phyloP scores from a whole-genome alignment of 1,140 invertebrate genomes.

The Chironomus tepperi region DNA sequence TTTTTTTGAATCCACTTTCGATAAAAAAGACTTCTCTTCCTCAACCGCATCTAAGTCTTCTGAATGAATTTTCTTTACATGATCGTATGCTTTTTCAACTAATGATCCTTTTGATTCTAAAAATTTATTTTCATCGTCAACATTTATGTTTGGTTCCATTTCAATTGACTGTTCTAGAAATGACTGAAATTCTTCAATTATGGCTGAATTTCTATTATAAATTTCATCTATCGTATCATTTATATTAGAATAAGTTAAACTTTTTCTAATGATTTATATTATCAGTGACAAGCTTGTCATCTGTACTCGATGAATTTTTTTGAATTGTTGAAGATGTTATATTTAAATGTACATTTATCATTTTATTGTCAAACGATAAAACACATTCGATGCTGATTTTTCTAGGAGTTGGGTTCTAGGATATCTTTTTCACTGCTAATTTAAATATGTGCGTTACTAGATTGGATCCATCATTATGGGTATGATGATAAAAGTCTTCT shows the following conservation, averaged over 20 bases:
- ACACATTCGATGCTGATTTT: background rate
- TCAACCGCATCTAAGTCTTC: background rate
- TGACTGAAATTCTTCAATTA: background rate
- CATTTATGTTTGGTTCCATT: background rate
- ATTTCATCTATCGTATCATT: slow-evolving; percentile 7
- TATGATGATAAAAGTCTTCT: background rate
- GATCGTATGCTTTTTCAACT: background rate
- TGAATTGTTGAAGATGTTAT: background rate
- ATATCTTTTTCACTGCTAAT: background rate
- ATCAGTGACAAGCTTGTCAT: background rate
- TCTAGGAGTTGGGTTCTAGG: background rate
- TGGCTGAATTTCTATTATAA: background rate
- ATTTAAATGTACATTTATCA: background rate
- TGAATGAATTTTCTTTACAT: background rate
- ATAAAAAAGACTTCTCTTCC: background rate
- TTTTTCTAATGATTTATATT: background rate
- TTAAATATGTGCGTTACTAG: background rate
- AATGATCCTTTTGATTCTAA: background rate
- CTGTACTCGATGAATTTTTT: background rate
- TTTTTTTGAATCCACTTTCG: background rate
- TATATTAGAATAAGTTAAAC: background rate
- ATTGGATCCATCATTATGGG: background rate
- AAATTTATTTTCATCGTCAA: slow-evolving; percentile 2
- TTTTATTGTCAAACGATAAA: background rate
- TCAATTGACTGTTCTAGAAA: background rate